Conservation (phyloP, 2,113 vertebrate species). For the Cyanoramphus novaezelandiae region DNA sequence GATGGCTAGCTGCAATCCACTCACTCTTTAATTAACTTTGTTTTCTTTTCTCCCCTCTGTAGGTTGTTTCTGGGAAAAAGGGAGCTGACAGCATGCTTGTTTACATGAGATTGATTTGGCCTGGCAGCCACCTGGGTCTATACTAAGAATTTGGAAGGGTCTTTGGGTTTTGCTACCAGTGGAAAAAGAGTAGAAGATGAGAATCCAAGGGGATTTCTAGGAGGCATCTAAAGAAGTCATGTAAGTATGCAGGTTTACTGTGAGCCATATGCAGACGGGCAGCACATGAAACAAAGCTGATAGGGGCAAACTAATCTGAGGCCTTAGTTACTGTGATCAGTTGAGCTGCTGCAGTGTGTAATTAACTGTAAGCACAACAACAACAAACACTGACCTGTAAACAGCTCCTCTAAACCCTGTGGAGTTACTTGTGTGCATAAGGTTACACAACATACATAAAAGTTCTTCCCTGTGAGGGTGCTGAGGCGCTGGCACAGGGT, state of each 20-base stretch:
- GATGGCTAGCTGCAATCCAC: conserved; percentile 27
- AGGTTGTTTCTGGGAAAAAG: background rate
- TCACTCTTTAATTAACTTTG: conserved; percentile 30
- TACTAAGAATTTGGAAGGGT: background rate
- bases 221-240: background rate
- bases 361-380: background rate
- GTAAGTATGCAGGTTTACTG: background rate
- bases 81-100: background rate
- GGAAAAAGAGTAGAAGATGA: background rate
- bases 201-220: background rate
- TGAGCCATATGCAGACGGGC: background rate
- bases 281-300: background rate
- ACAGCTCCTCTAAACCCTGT: background rate
- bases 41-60: background rate
- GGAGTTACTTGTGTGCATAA: background rate
- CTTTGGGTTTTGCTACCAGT: background rate
- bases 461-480: background rate
- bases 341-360: background rate
- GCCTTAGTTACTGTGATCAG: background rate
- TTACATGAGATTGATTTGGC: background rate
- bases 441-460: background rate
- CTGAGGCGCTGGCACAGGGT: background rate
- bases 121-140: background rate
- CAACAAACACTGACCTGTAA: background rate
- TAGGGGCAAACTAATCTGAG: background rate